Conservation (phyloP, 2,113 vertebrate species). For the Verasper variegatus region DNA sequence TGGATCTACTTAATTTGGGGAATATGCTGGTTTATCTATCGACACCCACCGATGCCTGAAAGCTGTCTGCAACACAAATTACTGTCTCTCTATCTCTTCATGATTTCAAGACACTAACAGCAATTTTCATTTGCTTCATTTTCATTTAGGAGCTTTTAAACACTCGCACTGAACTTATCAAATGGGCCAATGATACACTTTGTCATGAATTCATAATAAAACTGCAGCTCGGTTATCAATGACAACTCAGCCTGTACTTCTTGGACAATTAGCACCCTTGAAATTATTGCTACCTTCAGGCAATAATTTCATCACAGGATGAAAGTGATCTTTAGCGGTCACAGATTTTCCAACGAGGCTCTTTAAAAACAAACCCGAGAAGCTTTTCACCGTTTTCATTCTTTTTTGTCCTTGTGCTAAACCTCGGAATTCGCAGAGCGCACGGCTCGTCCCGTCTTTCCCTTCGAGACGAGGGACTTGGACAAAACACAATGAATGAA, state of each 20-base stretch:
- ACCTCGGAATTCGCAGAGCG: slow-evolving; percentile 23
- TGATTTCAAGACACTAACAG: background rate
- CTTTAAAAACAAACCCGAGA: slow-evolving; percentile 12
- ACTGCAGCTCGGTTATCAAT: slow-evolving; percentile 24
- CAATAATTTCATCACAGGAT: slow-evolving; percentile 67
- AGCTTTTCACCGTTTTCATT: background rate
- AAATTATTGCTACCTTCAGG: slow-evolving; percentile 47
- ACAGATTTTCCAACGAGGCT: background rate
- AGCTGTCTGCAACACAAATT: slow-evolving; percentile 1
- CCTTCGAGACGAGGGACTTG: slow-evolving; percentile 44
- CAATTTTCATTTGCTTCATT: slow-evolving; percentile 2
- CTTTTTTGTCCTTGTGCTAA: slow-evolving; percentile 24
- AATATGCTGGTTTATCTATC: background rate
- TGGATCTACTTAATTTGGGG: background rate
- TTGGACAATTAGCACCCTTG: slow-evolving; percentile 31
- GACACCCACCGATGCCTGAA: background rate
- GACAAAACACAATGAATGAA: slow-evolving; percentile 64
- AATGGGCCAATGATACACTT: slow-evolving; percentile 11
- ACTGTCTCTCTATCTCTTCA: background rate
- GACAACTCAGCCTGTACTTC: slow-evolving; percentile 32
- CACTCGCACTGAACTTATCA: background rate
- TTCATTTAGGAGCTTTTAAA: slow-evolving; percentile 3
- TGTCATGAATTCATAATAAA: slow-evolving; percentile 31
- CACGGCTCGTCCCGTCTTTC: slow-evolving; percentile 53
- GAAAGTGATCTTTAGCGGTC: slow-evolving; percentile 37